These are phyloP conservation scores for Pelvicachromis taeniatus DNA, from an alignment of 2,113 vertebrate genomes.

Conservation along the genomic window DNA sequence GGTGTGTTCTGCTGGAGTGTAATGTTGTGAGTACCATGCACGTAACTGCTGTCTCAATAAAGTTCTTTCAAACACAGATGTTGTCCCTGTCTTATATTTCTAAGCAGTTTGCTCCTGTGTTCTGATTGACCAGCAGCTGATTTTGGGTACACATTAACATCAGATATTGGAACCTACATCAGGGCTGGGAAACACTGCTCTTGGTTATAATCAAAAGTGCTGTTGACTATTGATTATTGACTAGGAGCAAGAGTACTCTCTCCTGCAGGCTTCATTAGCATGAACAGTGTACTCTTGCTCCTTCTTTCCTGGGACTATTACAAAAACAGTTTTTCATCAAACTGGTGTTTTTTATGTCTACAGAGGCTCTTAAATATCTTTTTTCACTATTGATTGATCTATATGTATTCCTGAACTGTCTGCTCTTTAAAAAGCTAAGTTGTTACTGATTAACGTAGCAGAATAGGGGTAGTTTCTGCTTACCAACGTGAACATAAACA, in stretches of 20 bases:
- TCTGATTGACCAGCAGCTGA: background rate
- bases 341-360: background rate
- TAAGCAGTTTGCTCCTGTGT: background rate
- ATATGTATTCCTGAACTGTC: background rate
- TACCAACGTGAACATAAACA: background rate
- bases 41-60: background rate
- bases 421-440: background rate
- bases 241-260: background rate
- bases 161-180: background rate
- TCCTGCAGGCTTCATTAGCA: no score
- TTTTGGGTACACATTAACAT: background rate
- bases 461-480: background rate
- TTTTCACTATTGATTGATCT: background rate
- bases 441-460: background rate
- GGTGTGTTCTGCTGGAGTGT: background rate
- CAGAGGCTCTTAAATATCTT: background rate
- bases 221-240: background rate
- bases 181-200: background rate
- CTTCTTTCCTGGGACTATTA: background rate
- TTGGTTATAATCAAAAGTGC: background rate
- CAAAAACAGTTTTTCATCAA: background rate
- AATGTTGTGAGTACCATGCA: background rate
- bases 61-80: background rate
- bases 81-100: background rate
- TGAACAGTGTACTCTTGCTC: background rate